Percentiles rank a stretch among this genome's conserved stretches.
Evolutionary conservation across 2,797 vertebrate species (phyloP).

Genomic region (Huso huso): DNA sequence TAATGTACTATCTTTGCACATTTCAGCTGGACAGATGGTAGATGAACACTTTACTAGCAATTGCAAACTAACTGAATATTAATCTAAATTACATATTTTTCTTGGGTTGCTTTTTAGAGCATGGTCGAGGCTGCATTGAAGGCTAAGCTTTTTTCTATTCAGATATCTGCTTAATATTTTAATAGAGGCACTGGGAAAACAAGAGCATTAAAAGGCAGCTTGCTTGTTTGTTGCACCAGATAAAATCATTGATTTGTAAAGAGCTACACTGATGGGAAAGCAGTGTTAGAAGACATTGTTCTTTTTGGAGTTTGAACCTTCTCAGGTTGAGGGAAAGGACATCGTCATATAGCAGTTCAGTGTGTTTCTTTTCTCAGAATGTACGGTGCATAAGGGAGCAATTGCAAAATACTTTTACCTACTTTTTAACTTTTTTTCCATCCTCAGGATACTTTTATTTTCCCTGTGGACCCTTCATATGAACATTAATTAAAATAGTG

Average conservation of each 20-base stretch:
- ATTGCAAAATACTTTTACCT: slow-evolving; percentile 62
- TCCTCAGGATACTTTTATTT: slow-evolving; percentile 32
- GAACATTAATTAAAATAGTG: slow-evolving; percentile 53
- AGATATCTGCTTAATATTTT: slow-evolving; percentile 15
- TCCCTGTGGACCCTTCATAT: slow-evolving; percentile 13
- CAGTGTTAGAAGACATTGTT: slow-evolving; percentile 9
- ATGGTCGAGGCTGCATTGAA: not conserved
- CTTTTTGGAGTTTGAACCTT: not conserved
- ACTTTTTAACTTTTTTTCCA: slow-evolving; percentile 35
- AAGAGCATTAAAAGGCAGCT: slow-evolving; percentile 44
- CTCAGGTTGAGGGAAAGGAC: not conserved
- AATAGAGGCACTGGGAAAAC: slow-evolving; percentile 12
- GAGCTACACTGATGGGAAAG: slow-evolving; percentile 59
- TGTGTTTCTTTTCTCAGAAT: slow-evolving; percentile 23
- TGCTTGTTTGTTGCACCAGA: slow-evolving; percentile 66
- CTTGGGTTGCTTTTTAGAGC: not conserved
- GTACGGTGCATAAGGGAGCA: slow-evolving; percentile 57
- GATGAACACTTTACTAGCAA: too few species aligned
- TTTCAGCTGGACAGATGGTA: not conserved
- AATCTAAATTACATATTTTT: not conserved
- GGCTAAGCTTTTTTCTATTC: not conserved
- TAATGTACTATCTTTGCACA: not conserved
- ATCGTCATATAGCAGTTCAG: slow-evolving; percentile 12
- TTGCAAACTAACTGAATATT: not conserved
- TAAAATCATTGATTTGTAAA: slow-evolving; percentile 68